These are phyloP conservation scores for Brachionus sp. DNA, from an alignment of 1,140 invertebrate species.

Conservation along the genomic window DNA sequence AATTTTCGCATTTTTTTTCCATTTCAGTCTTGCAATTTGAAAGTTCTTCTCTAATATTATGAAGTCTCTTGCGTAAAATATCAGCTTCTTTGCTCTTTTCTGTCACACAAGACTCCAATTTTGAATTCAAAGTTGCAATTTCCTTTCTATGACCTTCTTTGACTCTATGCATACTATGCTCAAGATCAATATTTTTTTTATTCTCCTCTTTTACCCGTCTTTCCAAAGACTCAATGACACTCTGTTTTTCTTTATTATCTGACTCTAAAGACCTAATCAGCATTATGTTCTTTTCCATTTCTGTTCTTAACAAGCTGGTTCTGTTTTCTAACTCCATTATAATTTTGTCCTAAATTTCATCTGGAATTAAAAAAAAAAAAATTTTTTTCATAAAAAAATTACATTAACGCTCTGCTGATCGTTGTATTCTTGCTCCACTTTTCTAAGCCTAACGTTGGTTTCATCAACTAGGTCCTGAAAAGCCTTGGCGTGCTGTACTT, in stretches of 20 bases:
- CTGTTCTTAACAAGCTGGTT: conserved; percentile 55
- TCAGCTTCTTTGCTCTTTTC: conserved; percentile 8
- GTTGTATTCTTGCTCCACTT: conserved; percentile 58
- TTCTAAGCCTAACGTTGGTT: conserved; percentile 55
- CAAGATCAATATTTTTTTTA: background rate
- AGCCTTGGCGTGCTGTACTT: conserved; percentile 58
- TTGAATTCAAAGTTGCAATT: background rate
- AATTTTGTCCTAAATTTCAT: conserved; percentile 49
- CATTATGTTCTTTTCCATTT: conserved; percentile 52
- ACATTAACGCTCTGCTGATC: conserved; percentile 54
- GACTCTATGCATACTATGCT: background rate
- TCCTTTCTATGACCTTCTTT: conserved; percentile 15
- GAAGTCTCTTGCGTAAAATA: background rate
- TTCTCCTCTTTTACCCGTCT: conserved; percentile 2
- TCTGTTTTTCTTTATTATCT: conserved; percentile 26
- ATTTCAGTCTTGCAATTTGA: background rate
- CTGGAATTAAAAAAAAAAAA: background rate
- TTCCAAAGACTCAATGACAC: conserved; percentile 16
- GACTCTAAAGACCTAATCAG: conserved; percentile 1
- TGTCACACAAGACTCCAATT: background rate
- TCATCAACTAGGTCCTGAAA: conserved; percentile 59
- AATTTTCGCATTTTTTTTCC: conserved; percentile 27
- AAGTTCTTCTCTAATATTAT: conserved; percentile 3
- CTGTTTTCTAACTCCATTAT: conserved; percentile 57
- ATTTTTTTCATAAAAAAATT: conserved; percentile 24